These are phyloP conservation scores for Sphaeramia orbicularis DNA, from an alignment of 2,797 vertebrate species.

Conservation along the genomic window DNA sequence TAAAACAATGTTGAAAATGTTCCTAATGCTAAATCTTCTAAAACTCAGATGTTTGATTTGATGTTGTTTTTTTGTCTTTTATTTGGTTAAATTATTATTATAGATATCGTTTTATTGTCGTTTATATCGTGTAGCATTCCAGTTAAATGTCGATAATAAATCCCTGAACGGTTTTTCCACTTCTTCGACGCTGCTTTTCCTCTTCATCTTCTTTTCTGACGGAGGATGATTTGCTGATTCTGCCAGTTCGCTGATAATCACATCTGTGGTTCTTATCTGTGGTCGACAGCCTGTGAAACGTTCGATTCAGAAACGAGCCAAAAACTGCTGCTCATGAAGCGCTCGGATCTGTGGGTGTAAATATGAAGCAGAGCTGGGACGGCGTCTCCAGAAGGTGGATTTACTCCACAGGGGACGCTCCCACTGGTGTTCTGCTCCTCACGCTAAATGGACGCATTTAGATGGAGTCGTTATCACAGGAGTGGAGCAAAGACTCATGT, in stretches of 20 bases:
- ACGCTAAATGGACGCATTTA: slow-evolving; percentile 63
- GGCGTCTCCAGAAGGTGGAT: slow-evolving; percentile 36
- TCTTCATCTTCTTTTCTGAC: slow-evolving; percentile 25
- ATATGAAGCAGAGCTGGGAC: no score
- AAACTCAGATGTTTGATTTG: no score
- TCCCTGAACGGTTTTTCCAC: slow-evolving; percentile 2
- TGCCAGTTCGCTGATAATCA: slow-evolving; percentile 11
- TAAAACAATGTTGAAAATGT: no score
- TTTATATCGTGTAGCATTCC: no score
- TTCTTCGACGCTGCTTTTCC: slow-evolving; percentile 19
- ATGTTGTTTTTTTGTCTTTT: no score
- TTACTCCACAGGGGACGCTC: slow-evolving; percentile 35
- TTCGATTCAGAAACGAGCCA: no score
- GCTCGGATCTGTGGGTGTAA: no score
- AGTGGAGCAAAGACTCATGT: slow-evolving; percentile 21
- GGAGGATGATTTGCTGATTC: slow-evolving; percentile 24
- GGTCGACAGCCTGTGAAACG: slow-evolving; percentile 21
- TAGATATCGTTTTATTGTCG: no score
- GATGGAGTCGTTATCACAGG: slow-evolving; percentile 31
- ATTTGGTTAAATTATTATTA: no score
- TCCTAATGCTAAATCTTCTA: no score
- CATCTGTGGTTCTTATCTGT: slow-evolving; percentile 45
- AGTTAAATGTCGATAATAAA: no score
- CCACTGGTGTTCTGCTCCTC: slow-evolving; percentile 49
- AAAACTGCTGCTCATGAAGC: no score